These are phyloP conservation scores for Brachionus koreanus DNA, from an alignment of 1,140 invertebrate species.

Conservation along the genomic window DNA sequence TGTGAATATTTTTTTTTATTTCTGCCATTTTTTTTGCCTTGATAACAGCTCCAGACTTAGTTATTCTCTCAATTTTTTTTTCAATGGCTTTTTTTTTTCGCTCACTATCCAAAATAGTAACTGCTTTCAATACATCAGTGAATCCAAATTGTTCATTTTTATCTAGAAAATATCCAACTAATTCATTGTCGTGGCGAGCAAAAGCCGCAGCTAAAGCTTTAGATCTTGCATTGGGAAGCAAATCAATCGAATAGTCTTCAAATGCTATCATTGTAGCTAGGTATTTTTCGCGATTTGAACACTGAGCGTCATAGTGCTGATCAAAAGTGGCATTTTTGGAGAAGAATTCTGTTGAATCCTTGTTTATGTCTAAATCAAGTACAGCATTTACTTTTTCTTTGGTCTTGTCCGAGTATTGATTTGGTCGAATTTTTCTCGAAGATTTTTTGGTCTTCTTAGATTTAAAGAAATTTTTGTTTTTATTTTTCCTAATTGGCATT, in stretches of 20 bases:
- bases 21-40: slow-evolving; percentile 50
- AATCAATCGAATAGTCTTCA: slow-evolving; percentile 50
- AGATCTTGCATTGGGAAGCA: slow-evolving; percentile 52
- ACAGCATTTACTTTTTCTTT: background rate
- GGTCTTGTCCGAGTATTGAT: background rate
- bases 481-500: background rate
- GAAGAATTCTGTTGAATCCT: slow-evolving; percentile 16
- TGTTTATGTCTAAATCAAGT: background rate
- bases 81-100: slow-evolving; percentile 50
- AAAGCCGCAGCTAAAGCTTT: slow-evolving; percentile 53
- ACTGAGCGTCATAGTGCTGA: slow-evolving; percentile 53
- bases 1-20: slow-evolving; percentile 54
- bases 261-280: slow-evolving; percentile 51
- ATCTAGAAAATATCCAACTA: slow-evolving; percentile 50
- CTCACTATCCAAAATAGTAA: slow-evolving; percentile 52
- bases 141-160: slow-evolving; percentile 51
- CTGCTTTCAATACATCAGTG: slow-evolving; percentile 53
- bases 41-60: slow-evolving; percentile 49
- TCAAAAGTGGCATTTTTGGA: slow-evolving; percentile 44
- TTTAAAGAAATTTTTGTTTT: background rate
- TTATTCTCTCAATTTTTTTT: slow-evolving; percentile 52
- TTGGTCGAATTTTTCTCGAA: background rate
- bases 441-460: background rate
- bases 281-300: slow-evolving; percentile 51
- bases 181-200: slow-evolving; percentile 52